Evolutionary conservation across 2,797 vertebrate genomes (phyloP).

Genomic region (Peromyscus attwateri): DNA sequence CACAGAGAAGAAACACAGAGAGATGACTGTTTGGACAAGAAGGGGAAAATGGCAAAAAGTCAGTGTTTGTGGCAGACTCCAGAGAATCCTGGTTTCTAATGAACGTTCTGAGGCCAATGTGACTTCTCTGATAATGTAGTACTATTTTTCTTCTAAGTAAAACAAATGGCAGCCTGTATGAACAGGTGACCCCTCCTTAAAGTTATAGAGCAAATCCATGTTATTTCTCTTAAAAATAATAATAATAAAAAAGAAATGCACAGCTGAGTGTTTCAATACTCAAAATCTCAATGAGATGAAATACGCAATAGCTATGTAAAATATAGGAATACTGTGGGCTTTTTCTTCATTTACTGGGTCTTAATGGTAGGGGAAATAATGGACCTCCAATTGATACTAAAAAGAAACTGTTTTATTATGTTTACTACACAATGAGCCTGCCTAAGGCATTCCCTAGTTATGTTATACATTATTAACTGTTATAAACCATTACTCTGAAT

Average conservation of each 20-base stretch:
- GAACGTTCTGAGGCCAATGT: background rate
- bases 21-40: background rate
- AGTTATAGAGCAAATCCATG: background rate
- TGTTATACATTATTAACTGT: constrained; percentile 85
- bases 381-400: constrained; percentile 78
- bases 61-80: background rate
- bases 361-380: constrained; percentile 69
- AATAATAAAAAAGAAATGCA: constrained; percentile 45
- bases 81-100: background rate
- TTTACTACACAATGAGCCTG: constrained; percentile 81
- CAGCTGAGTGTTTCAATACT: background rate
- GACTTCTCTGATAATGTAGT: background rate
- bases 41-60: background rate
- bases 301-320: constrained; percentile 20
- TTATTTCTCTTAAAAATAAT: constrained; percentile 47
- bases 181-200: background rate
- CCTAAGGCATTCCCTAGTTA: constrained; percentile 81
- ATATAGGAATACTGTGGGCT: constrained; percentile 56
- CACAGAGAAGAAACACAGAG: background rate
- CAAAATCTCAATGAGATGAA: constrained; percentile 68
- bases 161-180: background rate
- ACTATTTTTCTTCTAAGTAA: constrained; percentile 42
- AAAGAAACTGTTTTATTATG: constrained; percentile 82
- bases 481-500: constrained; percentile 84
- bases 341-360: constrained; percentile 69